Evolutionary conservation across 2,888 invertebrate species (phyloP).

Genomic region (Spatulosminthurus flaviceps): DNA sequence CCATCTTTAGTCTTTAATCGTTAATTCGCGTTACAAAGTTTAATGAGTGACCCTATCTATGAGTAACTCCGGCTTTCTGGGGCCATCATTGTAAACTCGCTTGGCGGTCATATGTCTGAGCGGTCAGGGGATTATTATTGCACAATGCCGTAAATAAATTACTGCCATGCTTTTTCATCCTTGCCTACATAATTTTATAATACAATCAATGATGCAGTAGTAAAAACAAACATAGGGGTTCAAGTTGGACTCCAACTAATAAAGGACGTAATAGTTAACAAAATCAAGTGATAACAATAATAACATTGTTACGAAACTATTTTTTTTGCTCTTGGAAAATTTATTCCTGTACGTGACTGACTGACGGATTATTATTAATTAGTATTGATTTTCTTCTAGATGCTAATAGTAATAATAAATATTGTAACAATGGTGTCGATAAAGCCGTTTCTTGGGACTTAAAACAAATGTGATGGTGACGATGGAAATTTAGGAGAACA

Average conservation of each 20-base stretch:
- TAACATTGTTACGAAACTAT: not conserved
- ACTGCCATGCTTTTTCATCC: not conserved
- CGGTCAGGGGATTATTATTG: no score
- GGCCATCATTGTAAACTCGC: no score
- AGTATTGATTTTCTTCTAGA: not conserved
- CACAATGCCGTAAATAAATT: constrained; percentile 1
- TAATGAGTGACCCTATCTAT: no score
- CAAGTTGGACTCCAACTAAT: not conserved
- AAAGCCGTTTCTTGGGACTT: not conserved
- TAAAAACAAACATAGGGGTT: not conserved
- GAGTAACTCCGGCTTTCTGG: no score
- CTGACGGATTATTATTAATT: not conserved
- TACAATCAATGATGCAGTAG: not conserved
- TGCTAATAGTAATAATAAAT: no score
- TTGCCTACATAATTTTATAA: not conserved
- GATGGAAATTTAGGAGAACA: not conserved
- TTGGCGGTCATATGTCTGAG: no score
- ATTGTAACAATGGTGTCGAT: not conserved
- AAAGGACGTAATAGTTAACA: constrained; percentile 7
- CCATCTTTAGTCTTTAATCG: no score
- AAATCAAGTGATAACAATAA: not conserved
- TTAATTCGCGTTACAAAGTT: no score
- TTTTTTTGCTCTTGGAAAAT: not conserved
- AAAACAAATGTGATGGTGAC: not conserved
- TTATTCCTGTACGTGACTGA: not conserved